Base-by-base conservation (phyloP, 2,797 vertebrate species). In the Dipus sagitta region DNA sequence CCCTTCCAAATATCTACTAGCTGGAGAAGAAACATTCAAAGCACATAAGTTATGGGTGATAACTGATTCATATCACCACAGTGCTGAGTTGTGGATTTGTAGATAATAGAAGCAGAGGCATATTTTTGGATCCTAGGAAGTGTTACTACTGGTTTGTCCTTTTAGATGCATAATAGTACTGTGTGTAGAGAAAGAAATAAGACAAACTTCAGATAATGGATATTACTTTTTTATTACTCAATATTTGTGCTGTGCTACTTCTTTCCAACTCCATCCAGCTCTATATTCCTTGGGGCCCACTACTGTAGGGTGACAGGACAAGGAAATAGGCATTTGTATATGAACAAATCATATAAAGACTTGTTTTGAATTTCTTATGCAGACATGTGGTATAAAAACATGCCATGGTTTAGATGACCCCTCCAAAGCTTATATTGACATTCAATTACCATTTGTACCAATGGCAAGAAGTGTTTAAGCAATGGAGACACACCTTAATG, bases 231-330 rank as follows among this genome's bases (percentile, higher is more conserved):
- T 47, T 81, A 58, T 58, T 14, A 17, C 18, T 75, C 47, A 34
- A 0, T 15, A 21, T 77, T 1, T 17, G 23, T 0, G 21, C 14
- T 42, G 12, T 60, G 9, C 32, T 68, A 12, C 5, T 47, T n/a
- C n/a, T 30, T 47, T 87, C 17, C 6, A 10, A 32, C n/a, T 18
- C 32, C 7, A 6, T 20, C 42, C 24, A 10, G 42, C 18, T 15
- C 28, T 71, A 3, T 2, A 62, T 34, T 20, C 26, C 24, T 23
- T 14, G 74, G 42, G 42, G 2, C 0, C 68, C 30, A 6, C 42
- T 18, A 12, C 18, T 2, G 30, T 58, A 15, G 26, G 34, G 5
- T 26, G 6, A 28, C 28, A 64, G 86, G 14, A 15, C 21, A 11
- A 4, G 67, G 9, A 13, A 20, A 4, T 28, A n/a, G 58, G 4